These are phyloP conservation scores for Drosophila parthenogenetica DNA, from an alignment of 2,888 invertebrate species.

Conservation along the genomic window DNA sequence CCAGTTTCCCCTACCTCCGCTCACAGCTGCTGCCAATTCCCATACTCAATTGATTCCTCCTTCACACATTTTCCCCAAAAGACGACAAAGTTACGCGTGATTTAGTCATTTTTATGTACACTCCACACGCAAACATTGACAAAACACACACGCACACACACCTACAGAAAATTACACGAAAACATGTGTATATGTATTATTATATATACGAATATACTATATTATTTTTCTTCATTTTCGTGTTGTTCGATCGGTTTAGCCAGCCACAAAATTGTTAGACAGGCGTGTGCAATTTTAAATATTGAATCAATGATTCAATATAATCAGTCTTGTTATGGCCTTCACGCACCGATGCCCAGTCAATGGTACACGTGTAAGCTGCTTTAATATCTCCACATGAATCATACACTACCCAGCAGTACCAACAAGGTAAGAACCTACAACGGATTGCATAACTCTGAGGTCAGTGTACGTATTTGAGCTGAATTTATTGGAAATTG, in stretches of 20 bases:
- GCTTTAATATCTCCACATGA: conserved; percentile 9
- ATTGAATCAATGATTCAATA: conserved; percentile 70
- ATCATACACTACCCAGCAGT: neutral
- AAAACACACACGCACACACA: conserved; percentile 14
- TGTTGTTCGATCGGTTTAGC: conserved; percentile 1
- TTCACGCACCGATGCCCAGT: conserved; percentile 66
- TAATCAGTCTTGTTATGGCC: conserved; percentile 75
- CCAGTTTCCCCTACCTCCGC: neutral
- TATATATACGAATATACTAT: conserved; percentile 22
- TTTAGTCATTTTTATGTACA: conserved; percentile 47
- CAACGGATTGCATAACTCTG: no score
- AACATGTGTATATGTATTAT: neutral
- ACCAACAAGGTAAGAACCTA: no score
- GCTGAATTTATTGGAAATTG: no score
- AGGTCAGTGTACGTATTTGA: no score
- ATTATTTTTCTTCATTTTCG: conserved; percentile 5
- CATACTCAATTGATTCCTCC: conserved; percentile 14
- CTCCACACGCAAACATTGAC: conserved; percentile 40
- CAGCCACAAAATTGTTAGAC: conserved; percentile 43
- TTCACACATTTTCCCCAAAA: neutral
- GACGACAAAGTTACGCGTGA: conserved; percentile 32
- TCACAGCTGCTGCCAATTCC: conserved; percentile 14
- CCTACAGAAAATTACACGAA: neutral
- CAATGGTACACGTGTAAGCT: conserved; percentile 36
- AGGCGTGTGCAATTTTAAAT: conserved; percentile 71